Percentiles rank a stretch among this genome's conserved stretches.
Evolutionary conservation across 2,888 invertebrate genomes (phyloP).

Genomic region (Monopis laevigella): DNA sequence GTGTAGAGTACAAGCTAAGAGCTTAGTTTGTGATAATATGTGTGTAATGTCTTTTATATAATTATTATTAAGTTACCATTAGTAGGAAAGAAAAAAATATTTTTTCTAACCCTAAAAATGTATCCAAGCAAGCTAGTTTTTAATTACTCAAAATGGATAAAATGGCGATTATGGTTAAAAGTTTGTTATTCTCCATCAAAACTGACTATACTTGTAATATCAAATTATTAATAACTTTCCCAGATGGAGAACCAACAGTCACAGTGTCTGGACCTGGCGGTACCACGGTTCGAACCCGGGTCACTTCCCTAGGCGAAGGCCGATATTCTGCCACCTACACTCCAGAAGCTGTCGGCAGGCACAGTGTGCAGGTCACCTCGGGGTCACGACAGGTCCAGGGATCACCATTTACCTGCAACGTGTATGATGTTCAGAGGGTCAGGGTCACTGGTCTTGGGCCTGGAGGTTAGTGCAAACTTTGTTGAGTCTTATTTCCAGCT

Average conservation of each 20-base stretch:
- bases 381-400: slow-evolving; percentile 88
- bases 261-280: slow-evolving; percentile 87
- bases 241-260: slow-evolving; percentile 73
- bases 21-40: no score
- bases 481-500: no score
- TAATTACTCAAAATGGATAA: no score
- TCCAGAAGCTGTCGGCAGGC: slow-evolving; percentile 88
- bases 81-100: no score
- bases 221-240: neutral
- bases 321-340: slow-evolving; percentile 82
- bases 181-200: no score
- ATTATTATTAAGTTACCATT: no score
- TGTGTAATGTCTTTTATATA: no score
- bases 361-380: slow-evolving; percentile 82
- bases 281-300: slow-evolving; percentile 76
- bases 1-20: no score
- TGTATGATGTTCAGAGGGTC: slow-evolving; percentile 90
- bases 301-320: slow-evolving; percentile 71
- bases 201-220: no score
- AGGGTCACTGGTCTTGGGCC: slow-evolving; percentile 72
- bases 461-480: slow-evolving; percentile 39
- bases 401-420: slow-evolving; percentile 93
- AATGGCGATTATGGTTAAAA: no score
- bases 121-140: no score
- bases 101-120: no score